Conservation (phyloP, 2,888 invertebrate species). For the Octodonta nipae region DNA sequence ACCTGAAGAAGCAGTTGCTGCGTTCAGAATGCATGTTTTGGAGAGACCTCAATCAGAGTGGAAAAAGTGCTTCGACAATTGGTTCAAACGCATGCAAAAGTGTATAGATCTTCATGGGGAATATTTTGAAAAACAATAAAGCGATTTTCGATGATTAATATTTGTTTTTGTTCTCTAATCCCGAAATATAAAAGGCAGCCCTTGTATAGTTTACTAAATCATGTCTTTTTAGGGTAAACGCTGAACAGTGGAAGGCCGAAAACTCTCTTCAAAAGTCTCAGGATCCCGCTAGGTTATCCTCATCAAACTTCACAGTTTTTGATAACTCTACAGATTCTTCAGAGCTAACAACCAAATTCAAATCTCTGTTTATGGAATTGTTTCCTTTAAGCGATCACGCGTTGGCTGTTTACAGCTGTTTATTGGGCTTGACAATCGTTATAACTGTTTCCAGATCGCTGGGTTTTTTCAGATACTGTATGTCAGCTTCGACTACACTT, state of each 20-base stretch:
- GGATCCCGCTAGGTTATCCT: not conserved
- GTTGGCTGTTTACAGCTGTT: constrained; percentile 28
- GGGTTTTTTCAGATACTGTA: constrained; percentile 39
- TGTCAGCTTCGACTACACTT: constrained; percentile 38
- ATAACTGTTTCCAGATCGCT: constrained; percentile 33
- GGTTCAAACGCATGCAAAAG: too few relatives aligned
- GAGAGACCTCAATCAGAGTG: too few relatives aligned
- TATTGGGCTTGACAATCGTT: constrained; percentile 27
- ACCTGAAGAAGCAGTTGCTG: not conserved
- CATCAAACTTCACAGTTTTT: not conserved
- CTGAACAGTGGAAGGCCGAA: constrained; percentile 39
- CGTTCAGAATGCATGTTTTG: not conserved
- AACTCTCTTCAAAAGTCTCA: constrained; percentile 32
- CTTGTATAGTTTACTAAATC: too few relatives aligned
- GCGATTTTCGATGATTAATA: too few relatives aligned
- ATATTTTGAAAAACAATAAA: too few relatives aligned
- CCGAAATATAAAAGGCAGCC: too few relatives aligned
- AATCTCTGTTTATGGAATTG: not conserved
- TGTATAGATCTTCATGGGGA: too few relatives aligned
- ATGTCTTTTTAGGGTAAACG: constrained; percentile 19
- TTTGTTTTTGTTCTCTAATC: too few relatives aligned
- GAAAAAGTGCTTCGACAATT: too few relatives aligned
- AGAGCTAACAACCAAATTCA: too few relatives aligned
- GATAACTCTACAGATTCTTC: not conserved
- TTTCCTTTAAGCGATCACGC: constrained; percentile 36